These are phyloP conservation scores for Chlamydotis undulata DNA, from an alignment of 2,113 vertebrate genomes.

Conservation along the genomic window DNA sequence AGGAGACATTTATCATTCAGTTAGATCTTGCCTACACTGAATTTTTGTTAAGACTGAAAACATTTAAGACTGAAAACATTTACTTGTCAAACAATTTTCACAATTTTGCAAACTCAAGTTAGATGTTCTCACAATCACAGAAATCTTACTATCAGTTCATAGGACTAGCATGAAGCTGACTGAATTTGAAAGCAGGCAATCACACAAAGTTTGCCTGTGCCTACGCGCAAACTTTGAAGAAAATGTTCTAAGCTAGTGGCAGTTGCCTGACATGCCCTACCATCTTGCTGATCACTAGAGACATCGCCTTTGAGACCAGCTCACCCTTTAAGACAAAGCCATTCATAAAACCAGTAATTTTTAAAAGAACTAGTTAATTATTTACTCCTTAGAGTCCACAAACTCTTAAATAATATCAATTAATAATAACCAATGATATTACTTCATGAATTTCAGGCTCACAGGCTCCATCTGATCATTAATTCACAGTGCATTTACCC, in stretches of 20 bases:
- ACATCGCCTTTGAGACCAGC: not conserved
- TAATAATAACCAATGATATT: not conserved
- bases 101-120: not conserved
- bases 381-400: not conserved
- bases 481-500: constrained; percentile 77
- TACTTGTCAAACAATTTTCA: not conserved
- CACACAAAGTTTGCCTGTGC: not conserved
- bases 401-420: not conserved
- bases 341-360: not conserved
- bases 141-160: not conserved
- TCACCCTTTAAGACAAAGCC: not conserved
- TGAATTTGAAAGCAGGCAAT: not conserved
- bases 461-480: not conserved
- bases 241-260: not conserved
- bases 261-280: not conserved
- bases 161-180: not conserved
- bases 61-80: not conserved
- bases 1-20: not conserved
- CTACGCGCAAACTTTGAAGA: not conserved
- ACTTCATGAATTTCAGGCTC: not conserved
- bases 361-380: not conserved
- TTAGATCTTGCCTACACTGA: not conserved
- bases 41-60: not conserved
- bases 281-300: not conserved
- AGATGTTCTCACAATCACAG: not conserved